Evolutionary conservation across 1,140 invertebrate species (phyloP).

Genomic region (Chymomyza costata): DNA sequence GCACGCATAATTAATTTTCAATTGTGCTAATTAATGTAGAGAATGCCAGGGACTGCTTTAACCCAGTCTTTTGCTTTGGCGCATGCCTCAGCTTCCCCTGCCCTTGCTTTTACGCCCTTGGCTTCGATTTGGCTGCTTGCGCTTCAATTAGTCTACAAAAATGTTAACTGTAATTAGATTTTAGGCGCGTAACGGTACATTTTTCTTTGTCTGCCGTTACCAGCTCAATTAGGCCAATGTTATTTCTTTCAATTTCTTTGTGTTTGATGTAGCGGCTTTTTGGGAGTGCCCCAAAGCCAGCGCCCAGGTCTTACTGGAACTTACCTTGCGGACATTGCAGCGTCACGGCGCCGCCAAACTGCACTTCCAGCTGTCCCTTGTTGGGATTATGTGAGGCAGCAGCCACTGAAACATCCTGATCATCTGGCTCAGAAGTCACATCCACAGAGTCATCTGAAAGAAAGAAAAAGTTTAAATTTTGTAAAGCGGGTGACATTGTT

Average conservation of each 20-base stretch:
- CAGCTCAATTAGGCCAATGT: conserved; percentile 1
- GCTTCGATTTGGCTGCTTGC: background rate
- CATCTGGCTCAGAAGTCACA: conserved; percentile 78
- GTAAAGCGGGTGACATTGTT: too few relatives aligned
- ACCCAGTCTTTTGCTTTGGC: background rate
- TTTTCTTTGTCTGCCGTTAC: too few relatives aligned
- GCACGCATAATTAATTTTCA: conserved; percentile 72
- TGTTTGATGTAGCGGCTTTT: conserved; percentile 49
- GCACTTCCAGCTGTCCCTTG: conserved; percentile 84
- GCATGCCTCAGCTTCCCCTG: background rate
- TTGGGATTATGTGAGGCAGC: conserved; percentile 75
- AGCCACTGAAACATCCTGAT: conserved; percentile 74
- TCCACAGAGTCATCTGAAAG: conserved; percentile 80
- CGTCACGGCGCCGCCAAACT: conserved; percentile 88
- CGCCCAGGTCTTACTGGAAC: conserved; percentile 1
- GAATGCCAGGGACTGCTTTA: background rate
- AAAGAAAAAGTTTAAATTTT: conserved; percentile 24
- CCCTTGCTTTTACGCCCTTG: background rate
- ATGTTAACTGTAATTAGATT: conserved; percentile 53
- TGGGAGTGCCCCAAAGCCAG: too few relatives aligned
- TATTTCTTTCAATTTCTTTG: background rate
- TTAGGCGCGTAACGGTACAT: conserved; percentile 27
- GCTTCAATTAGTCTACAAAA: conserved; percentile 16
- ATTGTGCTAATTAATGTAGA: conserved; percentile 67
- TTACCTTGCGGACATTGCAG: conserved; percentile 87